phyloP scores from a whole-genome alignment of 2,888 invertebrate species.

The Anthoptus insignis region DNA sequence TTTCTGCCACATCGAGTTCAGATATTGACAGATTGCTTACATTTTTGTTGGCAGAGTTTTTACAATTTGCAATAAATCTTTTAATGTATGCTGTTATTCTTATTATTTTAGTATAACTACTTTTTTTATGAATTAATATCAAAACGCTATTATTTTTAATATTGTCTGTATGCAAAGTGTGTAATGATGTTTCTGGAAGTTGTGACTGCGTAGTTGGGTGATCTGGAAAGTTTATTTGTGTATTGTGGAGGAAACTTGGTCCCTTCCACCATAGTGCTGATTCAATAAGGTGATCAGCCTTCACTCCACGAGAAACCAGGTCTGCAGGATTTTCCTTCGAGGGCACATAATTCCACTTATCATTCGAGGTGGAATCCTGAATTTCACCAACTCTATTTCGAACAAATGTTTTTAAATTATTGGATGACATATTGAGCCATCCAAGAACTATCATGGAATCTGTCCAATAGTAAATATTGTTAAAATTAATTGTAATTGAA shows the following conservation, averaged over 20 bases:
- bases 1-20: conserved; percentile 29
- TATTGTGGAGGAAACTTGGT: conserved; percentile 15
- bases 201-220: conserved; percentile 6
- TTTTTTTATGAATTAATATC: conserved; percentile 23
- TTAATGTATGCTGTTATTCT: conserved; percentile 18
- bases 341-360: conserved; percentile 27
- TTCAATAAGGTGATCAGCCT: conserved; percentile 33
- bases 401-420: conserved; percentile 17
- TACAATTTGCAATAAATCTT: conserved; percentile 31
- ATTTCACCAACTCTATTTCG: conserved; percentile 28
- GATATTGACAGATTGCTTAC: conserved; percentile 9
- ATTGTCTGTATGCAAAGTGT: neutral
- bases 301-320: conserved; percentile 32
- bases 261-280: conserved; percentile 33
- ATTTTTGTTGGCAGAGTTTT: conserved; percentile 19
- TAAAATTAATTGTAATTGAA: too few relatives aligned
- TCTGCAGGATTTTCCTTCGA: conserved; percentile 30
- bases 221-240: conserved; percentile 21
- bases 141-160: conserved; percentile 18
- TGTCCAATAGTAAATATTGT: neutral
- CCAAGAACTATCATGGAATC: too few relatives aligned
- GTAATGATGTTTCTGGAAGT: conserved; percentile 9
- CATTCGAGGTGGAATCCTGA: conserved; percentile 5
- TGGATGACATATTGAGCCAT: conserved; percentile 18
- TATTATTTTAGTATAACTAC: conserved; percentile 17